Evolutionary conservation across 2,797 vertebrate genomes (phyloP).

Genomic region (Carapus acus): DNA sequence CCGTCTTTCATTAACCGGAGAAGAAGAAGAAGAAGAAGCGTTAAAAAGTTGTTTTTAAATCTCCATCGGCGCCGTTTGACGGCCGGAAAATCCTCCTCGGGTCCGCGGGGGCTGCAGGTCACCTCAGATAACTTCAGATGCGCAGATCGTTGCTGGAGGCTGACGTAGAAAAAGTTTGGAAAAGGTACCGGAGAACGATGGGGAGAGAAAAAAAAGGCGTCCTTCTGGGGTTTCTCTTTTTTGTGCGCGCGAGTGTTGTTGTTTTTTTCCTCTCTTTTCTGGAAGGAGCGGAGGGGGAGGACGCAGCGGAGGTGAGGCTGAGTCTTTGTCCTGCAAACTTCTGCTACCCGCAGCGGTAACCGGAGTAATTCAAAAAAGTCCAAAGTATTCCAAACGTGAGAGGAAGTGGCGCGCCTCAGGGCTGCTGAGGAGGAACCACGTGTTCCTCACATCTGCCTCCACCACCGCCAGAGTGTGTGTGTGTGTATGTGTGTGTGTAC

Average conservation of each 20-base stretch:
- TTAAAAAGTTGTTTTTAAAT: no score
- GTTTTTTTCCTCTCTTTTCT: no score
- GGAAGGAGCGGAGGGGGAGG: no score
- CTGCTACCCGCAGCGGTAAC: slow-evolving; percentile 47
- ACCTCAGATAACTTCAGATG: slow-evolving; percentile 18
- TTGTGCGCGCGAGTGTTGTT: slow-evolving; percentile 2
- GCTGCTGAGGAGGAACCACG: slow-evolving; percentile 66
- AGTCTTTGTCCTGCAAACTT: slow-evolving; percentile 33
- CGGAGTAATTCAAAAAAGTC: slow-evolving; percentile 43
- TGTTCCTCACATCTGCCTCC: slow-evolving; percentile 70
- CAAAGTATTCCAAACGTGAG: slow-evolving; percentile 51
- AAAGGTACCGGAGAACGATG: neutral
- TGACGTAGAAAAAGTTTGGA: neutral
- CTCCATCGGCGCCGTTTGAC: slow-evolving; percentile 21
- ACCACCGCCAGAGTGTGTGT: no score
- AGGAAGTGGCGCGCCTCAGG: slow-evolving; percentile 62
- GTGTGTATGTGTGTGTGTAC: slow-evolving; percentile 2
- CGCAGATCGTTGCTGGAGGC: slow-evolving; percentile 17
- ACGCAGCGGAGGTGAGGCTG: slow-evolving; percentile 55
- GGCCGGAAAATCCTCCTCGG: neutral
- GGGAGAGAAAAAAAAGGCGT: neutral
- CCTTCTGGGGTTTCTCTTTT: neutral
- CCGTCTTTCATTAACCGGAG: neutral
- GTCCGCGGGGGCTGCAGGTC: slow-evolving; percentile 48
- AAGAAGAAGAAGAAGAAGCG: neutral